Conservation (phyloP, 2,797 vertebrate species). For the Euthynnus affinis region DNA sequence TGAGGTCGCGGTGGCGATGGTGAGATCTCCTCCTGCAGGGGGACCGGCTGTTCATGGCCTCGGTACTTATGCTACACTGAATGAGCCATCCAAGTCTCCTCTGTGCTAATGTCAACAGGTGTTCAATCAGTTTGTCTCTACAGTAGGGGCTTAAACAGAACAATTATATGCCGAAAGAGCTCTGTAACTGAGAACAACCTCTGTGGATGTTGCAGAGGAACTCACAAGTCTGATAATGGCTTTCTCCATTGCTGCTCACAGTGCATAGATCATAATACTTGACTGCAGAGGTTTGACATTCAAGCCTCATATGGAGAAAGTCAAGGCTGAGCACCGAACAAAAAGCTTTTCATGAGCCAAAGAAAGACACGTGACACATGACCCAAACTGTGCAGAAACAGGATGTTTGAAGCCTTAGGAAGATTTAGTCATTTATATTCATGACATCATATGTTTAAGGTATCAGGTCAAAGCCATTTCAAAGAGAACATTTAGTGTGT, state of each 20-base stretch:
- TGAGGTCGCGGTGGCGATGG: neutral
- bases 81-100: constrained; percentile 22
- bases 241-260: constrained; percentile 13
- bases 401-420: constrained; percentile 14
- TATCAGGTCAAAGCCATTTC: constrained; percentile 26
- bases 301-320: constrained; percentile 14
- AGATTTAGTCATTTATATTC: constrained; percentile 27
- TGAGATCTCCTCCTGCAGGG: constrained; percentile 31
- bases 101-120: constrained; percentile 40
- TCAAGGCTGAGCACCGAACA: constrained; percentile 3
- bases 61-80: neutral
- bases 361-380: constrained; percentile 13
- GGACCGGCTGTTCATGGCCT: constrained; percentile 19
- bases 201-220: constrained; percentile 3
- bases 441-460: constrained; percentile 24
- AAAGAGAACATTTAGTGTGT: constrained; percentile 1
- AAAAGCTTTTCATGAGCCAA: constrained; percentile 22
- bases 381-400: constrained; percentile 18
- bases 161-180: constrained; percentile 14
- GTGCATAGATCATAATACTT: neutral
- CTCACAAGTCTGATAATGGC: neutral
- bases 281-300: constrained; percentile 33
- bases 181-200: constrained; percentile 25
- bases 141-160: constrained; percentile 15
- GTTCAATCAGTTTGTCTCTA: constrained; percentile 45